Evolutionary conservation across 2,797 vertebrate species (phyloP).

Genomic region (Atherinosoma microstoma): DNA sequence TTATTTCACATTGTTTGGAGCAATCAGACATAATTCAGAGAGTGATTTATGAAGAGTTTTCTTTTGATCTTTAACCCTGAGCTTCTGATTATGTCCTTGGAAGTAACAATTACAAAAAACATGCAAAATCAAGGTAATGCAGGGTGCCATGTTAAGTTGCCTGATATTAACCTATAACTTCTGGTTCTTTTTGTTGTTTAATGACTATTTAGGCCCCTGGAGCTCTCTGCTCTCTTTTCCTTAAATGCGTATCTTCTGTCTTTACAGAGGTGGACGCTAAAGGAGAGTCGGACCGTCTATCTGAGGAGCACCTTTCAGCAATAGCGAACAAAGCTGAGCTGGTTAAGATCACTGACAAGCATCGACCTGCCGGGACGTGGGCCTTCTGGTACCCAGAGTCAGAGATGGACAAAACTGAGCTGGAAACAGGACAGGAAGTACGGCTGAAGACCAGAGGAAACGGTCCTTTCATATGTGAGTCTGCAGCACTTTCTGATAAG

Average conservation of each 20-base stretch:
- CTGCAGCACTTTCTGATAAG: not conserved
- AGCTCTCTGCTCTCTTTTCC: too few relatives aligned
- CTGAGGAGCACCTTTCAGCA: constrained; percentile 78
- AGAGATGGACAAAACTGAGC: constrained; percentile 86
- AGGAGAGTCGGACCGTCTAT: constrained; percentile 84
- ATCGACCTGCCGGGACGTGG: constrained; percentile 78
- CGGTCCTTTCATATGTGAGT: constrained; percentile 89
- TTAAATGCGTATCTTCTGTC: not conserved
- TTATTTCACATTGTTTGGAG: too few relatives aligned
- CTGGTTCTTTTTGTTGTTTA: too few relatives aligned
- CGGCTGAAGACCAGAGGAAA: constrained; percentile 89
- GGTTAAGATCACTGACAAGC: constrained; percentile 77
- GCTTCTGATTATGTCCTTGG: too few relatives aligned
- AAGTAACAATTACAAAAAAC: too few relatives aligned
- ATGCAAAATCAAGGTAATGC: too few relatives aligned
- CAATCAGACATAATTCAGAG: too few relatives aligned
- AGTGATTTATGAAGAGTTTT: too few relatives aligned
- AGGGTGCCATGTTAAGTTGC: too few relatives aligned
- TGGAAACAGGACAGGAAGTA: constrained; percentile 84
- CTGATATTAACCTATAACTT: too few relatives aligned
- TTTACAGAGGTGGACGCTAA: constrained; percentile 87
- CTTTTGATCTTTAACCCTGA: too few relatives aligned
- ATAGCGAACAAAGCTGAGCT: constrained; percentile 85
- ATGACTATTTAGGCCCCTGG: too few relatives aligned
- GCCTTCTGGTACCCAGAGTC: constrained; percentile 89